phyloP scores from a whole-genome alignment of 2,888 invertebrate genomes.

The Brachypalpus laphriformis region DNA sequence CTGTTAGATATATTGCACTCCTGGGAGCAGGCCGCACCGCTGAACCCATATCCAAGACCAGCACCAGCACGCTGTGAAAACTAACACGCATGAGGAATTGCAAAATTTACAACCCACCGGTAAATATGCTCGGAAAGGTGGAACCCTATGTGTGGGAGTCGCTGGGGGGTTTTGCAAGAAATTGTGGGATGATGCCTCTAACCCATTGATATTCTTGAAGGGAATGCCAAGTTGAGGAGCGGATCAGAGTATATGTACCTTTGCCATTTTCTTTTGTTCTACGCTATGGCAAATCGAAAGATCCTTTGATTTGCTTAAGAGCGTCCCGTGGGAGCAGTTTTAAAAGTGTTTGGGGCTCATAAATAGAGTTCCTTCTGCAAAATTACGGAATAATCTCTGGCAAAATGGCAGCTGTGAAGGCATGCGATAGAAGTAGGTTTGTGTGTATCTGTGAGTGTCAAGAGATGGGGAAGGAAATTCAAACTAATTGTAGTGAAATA shows the following conservation, averaged over 20 bases:
- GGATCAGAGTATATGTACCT: not conserved
- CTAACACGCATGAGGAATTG: slow-evolving; percentile 73
- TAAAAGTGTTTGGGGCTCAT: slow-evolving; percentile 70
- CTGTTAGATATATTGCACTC: slow-evolving; percentile 68
- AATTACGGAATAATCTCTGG: slow-evolving; percentile 67
- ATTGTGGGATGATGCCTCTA: not conserved
- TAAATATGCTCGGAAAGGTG: slow-evolving; percentile 25
- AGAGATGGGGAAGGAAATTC: slow-evolving; percentile 38
- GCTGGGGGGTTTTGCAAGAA: not conserved
- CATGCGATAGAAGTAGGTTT: slow-evolving; percentile 4
- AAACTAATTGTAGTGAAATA: slow-evolving; percentile 74
- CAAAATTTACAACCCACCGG: slow-evolving; percentile 69
- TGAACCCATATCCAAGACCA: slow-evolving; percentile 10
- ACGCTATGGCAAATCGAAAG: slow-evolving; percentile 53
- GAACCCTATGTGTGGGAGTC: not conserved
- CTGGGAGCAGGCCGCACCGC: slow-evolving; percentile 47
- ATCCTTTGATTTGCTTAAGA: slow-evolving; percentile 72
- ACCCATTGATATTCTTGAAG: slow-evolving; percentile 53
- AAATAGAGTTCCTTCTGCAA: slow-evolving; percentile 63
- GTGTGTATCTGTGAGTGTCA: not conserved
- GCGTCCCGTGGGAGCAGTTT: slow-evolving; percentile 71
- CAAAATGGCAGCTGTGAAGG: slow-evolving; percentile 66
- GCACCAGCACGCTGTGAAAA: slow-evolving; percentile 43
- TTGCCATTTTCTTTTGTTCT: slow-evolving; percentile 38
- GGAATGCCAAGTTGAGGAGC: slow-evolving; percentile 1